Conservation (phyloP, 2,888 invertebrate genomes). For the Dolichomitus sp. region DNA sequence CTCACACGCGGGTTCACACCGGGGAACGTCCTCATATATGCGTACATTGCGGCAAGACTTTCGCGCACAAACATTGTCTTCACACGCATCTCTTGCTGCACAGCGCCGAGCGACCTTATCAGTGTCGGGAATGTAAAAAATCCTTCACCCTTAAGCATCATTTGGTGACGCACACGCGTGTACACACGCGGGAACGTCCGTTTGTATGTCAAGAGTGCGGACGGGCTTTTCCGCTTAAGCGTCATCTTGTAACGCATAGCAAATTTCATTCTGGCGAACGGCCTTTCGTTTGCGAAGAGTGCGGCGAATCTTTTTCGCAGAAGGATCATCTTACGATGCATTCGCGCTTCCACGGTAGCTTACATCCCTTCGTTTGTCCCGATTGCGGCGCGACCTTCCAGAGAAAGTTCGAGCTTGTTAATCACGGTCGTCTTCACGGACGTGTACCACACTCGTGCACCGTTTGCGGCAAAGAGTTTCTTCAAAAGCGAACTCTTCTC, state of each 20-base stretch:
- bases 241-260: constrained; percentile 94
- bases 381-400: constrained; percentile 96
- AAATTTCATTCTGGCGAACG: constrained; percentile 95
- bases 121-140: constrained; percentile 95
- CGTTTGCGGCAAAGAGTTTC: constrained; percentile 94
- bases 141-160: constrained; percentile 95
- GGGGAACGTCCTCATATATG: constrained; percentile 93
- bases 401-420: constrained; percentile 94
- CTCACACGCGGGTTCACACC: constrained; percentile 94
- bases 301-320: constrained; percentile 97
- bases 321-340: constrained; percentile 96
- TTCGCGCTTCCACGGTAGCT: constrained; percentile 97
- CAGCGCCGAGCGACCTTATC: constrained; percentile 93
- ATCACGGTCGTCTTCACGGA: constrained; percentile 94
- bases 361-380: constrained; percentile 97
- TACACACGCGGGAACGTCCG: constrained; percentile 93
- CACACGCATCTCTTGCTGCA: constrained; percentile 94
- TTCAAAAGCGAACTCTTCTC: constrained; percentile 93
- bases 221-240: constrained; percentile 93
- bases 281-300: constrained; percentile 95
- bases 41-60: constrained; percentile 93
- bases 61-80: constrained; percentile 94
- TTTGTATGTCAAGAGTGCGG: constrained; percentile 95
- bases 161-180: constrained; percentile 92
- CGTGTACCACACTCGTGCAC: constrained; percentile 93